Percentiles rank a stretch among this genome's conserved stretches.
These are phyloP conservation scores for Tenualosa ilisha DNA, from an alignment of 2,797 vertebrate species.

Conservation along the genomic window DNA sequence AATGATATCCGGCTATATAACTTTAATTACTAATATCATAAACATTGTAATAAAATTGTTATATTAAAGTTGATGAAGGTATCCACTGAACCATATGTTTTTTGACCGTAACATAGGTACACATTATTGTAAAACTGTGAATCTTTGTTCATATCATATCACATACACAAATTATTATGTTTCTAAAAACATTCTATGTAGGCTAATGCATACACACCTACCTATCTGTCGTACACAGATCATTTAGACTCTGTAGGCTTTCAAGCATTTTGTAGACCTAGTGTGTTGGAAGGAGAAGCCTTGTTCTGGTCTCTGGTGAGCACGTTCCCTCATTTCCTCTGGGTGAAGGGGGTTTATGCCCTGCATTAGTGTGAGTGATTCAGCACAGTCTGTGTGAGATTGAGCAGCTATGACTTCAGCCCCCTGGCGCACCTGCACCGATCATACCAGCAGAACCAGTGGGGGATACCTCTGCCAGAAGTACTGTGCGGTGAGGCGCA, in stretches of 20 bases:
- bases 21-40: not conserved
- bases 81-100: not conserved
- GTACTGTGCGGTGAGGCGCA: conserved; percentile 67
- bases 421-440: conserved; percentile 68
- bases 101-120: not conserved
- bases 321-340: conserved; percentile 41
- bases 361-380: conserved; percentile 49
- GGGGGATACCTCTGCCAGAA: conserved; percentile 74
- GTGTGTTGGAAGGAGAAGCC: conserved; percentile 18
- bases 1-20: not conserved
- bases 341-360: conserved; percentile 37
- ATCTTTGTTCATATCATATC: not conserved
- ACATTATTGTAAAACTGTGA: not conserved
- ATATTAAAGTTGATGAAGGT: not conserved
- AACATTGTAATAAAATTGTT: not conserved
- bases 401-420: conserved; percentile 65
- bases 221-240: not conserved
- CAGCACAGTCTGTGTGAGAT: conserved; percentile 59
- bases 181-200: not conserved
- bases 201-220: not conserved
- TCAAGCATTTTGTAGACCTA: not conserved
- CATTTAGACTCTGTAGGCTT: not conserved
- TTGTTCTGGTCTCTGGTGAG: conserved; percentile 17
- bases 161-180: too few relatives aligned
- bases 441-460: conserved; percentile 77